Evolutionary conservation across 2,113 vertebrate species (phyloP), one percentile per base, ranked within the genome.

Genomic region (Boleophthalmus pectinirostris): DNA sequence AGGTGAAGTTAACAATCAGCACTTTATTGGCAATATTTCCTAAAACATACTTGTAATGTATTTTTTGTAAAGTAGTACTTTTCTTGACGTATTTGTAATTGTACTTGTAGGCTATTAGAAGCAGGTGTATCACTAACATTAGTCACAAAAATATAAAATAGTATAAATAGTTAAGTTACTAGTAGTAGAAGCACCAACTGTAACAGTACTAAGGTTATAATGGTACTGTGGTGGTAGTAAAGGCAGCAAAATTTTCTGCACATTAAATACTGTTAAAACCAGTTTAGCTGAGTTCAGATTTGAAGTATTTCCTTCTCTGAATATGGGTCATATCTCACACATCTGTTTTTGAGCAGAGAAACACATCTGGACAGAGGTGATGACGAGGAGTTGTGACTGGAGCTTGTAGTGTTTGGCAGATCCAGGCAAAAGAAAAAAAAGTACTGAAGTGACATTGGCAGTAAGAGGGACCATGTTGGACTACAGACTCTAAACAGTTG

Each of bases 401-500:
- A 35, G 24, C 25, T 60, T 1, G 25, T 21, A 13, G 61, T 13
- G 33, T 64, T 64, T 43, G 29, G 11, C 61, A 38, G 29, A 38
- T 38, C 14, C 29, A 35, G 23, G 24, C n/a, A n/a, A n/a, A n/a
- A 7, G 5, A 64, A 64, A n/a, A 18, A 64, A 29, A 64, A 64
- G 61, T 38, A n/a, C 33, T 64, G 5, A 18, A 38, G 61, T 38
- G 29, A 38, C 61, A 64, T 1, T n/a, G 3, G 33, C 29, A 38
- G 29, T 18, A 25, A n/a, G 8, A 38, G 11, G 33, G 10, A 43
- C 29, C 38, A 18, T 3, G 33, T 12, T 23, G 56, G 33, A 33
- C 18, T 20, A 12, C 33, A n/a, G 33, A 43, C 60, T 20, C 9
- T 5, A 1, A 38, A 74, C 72, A 76, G 77, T 82, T 79, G 74